phyloP scores from a whole-genome alignment of 30 jellyfish, hydroid and myxozoan genomes.

The Hydractinia symbiolongicarpus region DNA sequence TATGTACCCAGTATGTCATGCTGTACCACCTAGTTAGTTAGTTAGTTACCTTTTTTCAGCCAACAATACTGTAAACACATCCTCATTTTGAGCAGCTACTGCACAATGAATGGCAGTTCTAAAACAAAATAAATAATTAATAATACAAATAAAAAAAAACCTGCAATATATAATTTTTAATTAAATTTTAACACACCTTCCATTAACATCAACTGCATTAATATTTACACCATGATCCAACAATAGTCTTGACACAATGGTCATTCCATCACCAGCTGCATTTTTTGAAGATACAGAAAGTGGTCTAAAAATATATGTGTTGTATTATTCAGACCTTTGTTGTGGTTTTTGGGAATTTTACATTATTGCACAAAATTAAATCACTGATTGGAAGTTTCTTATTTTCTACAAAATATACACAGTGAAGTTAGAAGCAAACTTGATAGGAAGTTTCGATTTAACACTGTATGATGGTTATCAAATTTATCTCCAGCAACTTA shows the following conservation, averaged over 20 bases:
- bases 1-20: no score
- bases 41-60: conserved; percentile 59
- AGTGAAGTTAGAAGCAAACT: no score
- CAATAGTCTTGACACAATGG: conserved; percentile 51
- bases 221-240: conserved; percentile 18
- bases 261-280: conserved; percentile 76
- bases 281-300: conserved; percentile 19
- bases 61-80: conserved; percentile 61
- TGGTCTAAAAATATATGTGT: background rate
- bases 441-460: no score
- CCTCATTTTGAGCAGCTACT: conserved; percentile 46
- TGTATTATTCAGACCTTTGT: background rate
- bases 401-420: no score
- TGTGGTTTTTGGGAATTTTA: no score
- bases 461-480: no score
- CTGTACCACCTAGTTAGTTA: no score
- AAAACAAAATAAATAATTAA: background rate
- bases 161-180: background rate
- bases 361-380: no score
- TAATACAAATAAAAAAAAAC: background rate
- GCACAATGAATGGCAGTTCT: conserved; percentile 84
- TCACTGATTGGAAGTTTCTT: no score
- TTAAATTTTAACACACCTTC: conserved; percentile 17
- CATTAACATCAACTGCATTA: conserved; percentile 20
- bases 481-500: background rate